Evolutionary conservation across 2,888 invertebrate genomes (phyloP), one percentile per base, ranked within the genome.

Genomic region (Orthosia cruda): DNA sequence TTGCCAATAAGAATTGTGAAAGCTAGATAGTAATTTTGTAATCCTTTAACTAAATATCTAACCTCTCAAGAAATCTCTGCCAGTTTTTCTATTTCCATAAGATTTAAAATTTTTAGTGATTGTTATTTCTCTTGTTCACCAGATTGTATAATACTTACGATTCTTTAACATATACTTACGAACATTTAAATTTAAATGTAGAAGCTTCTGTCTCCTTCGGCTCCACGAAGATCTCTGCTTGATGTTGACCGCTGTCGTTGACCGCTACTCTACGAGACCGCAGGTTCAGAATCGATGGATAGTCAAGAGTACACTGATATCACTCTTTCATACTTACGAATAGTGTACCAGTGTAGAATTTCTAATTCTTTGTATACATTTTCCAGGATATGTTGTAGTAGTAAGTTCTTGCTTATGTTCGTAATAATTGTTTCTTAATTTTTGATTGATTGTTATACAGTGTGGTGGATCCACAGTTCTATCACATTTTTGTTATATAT

Each of bases 141-240:
- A 18, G 26, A 15, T 69, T 23, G 1, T 18, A 20, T 47, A 45
- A 61, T 76, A 76, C 80, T 79, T 79, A 79, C 79, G 15, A 61
- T 3, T 55, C 11, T 3, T 71, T 20, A 32, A 12, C 9, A 23
- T 7, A 49, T 76, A 71, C 75, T 79, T 76, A 71, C 75, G 47
- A 61, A 5, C 15, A 13, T 16, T 2, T 15, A 26, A 50, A 45
- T 1, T 0, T n/a, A 9, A 49, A 9, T 71, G 15, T 50, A 32
- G 20, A 32, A 23, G 13, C n/a, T 13, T n/a, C 16, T 15, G 15
- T 13, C 5, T 61, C 16, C 1, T 0, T 40, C 26, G 0, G 40
- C 26, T 4, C 11, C 12, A 18, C 3, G 12, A 45, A 26, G 15
- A 20, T 47, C 18, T 20, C 20, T 47, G 4, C 7, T 49, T 20